These are phyloP conservation scores for Balaeniceps rex DNA, from an alignment of 2,113 vertebrate species.

Conservation along the genomic window DNA sequence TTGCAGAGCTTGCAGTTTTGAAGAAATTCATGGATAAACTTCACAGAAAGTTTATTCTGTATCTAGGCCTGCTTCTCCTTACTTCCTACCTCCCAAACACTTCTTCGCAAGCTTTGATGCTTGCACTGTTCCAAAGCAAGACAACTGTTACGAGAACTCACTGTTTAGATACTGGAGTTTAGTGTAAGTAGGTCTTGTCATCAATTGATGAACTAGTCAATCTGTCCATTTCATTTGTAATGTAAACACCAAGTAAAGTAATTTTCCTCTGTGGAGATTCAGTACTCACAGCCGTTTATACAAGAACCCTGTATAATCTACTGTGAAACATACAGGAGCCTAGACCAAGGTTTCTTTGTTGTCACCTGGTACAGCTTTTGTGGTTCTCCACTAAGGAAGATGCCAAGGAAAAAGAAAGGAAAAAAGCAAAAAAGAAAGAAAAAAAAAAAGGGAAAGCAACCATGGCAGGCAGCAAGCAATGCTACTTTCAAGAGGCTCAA, in stretches of 20 bases:
- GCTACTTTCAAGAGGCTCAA: neutral
- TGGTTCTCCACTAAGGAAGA: neutral
- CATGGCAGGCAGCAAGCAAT: neutral
- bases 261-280: neutral
- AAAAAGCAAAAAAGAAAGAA: no score
- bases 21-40: neutral
- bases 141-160: neutral
- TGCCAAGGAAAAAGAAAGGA: no score
- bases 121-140: neutral
- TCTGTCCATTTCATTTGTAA: neutral
- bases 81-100: neutral
- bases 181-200: neutral
- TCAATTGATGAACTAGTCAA: neutral
- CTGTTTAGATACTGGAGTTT: neutral
- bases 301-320: neutral
- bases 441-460: neutral
- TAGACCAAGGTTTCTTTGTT: neutral
- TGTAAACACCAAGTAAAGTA: neutral
- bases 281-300: neutral
- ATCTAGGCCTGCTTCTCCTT: neutral
- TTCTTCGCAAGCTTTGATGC: fast-evolving
- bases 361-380: neutral
- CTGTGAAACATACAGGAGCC: neutral
- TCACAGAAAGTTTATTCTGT: neutral
- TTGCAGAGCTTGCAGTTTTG: neutral